Evolutionary conservation across 2,113 vertebrate genomes (phyloP).

Genomic region (Circaetus gallicus): DNA sequence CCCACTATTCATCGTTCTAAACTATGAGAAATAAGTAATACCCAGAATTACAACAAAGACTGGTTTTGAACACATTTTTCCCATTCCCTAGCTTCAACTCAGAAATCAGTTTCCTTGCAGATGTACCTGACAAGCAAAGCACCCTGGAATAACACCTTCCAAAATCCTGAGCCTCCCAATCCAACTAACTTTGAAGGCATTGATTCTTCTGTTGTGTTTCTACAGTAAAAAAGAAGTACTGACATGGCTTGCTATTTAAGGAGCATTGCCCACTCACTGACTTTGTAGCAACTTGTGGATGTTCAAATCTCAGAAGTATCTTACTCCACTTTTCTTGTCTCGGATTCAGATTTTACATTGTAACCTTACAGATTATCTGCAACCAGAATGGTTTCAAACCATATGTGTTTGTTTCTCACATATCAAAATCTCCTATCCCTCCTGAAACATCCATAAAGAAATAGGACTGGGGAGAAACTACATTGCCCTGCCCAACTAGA

Average conservation of each 20-base stretch:
- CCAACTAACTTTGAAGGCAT: background rate
- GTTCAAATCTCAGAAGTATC: background rate
- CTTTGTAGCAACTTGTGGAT: background rate
- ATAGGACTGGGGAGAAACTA: background rate
- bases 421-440: background rate
- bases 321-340: background rate
- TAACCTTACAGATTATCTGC: background rate
- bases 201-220: background rate
- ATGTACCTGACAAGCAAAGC: background rate
- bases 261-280: background rate
- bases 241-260: background rate
- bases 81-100: background rate
- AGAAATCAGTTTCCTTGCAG: background rate
- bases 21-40: background rate
- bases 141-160: background rate
- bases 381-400: background rate
- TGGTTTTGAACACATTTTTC: background rate
- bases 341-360: background rate
- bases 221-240: background rate
- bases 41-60: background rate
- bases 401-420: background rate
- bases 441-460: background rate
- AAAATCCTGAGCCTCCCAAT: background rate
- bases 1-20: accelerated
- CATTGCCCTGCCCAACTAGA: background rate